Evolutionary conservation across 2,797 vertebrate genomes (phyloP).

Genomic region (Muscicapa comitata): DNA sequence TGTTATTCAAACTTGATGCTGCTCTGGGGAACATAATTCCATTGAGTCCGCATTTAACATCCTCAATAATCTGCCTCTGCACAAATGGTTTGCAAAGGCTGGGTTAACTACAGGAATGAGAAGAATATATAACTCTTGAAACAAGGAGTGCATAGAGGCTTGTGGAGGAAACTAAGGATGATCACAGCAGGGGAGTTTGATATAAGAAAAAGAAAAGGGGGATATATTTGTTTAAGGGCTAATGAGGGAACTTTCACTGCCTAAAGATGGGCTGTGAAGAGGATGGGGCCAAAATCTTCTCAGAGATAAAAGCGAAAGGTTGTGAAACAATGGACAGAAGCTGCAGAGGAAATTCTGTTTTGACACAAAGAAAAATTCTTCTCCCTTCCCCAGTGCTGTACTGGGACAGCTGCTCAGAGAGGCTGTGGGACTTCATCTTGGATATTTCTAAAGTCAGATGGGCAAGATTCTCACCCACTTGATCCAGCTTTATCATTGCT

Average conservation of each 20-base stretch:
- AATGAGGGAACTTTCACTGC: not conserved
- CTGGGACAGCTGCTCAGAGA: not conserved
- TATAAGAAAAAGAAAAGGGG: not conserved
- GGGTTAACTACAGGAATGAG: not conserved
- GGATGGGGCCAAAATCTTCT: not conserved
- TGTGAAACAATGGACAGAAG: not conserved
- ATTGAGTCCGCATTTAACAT: not conserved
- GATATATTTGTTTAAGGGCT: not conserved
- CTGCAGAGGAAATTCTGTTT: not conserved
- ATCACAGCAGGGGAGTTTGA: not conserved
- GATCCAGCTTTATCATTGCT: not conserved
- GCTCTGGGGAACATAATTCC: not conserved
- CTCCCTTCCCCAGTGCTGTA: not conserved
- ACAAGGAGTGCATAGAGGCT: not conserved
- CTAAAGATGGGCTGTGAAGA: not conserved
- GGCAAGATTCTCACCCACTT: not conserved
- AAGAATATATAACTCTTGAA: not conserved
- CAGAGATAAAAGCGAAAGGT: not conserved
- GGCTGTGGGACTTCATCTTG: not conserved
- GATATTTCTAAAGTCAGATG: not conserved
- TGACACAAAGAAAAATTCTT: not conserved
- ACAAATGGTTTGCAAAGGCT: not conserved
- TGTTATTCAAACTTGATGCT: not conserved
- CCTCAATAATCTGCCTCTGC: not conserved
- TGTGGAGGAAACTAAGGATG: not conserved